Conservation (phyloP, 2,797 vertebrate species). For the Cygnus olor region DNA sequence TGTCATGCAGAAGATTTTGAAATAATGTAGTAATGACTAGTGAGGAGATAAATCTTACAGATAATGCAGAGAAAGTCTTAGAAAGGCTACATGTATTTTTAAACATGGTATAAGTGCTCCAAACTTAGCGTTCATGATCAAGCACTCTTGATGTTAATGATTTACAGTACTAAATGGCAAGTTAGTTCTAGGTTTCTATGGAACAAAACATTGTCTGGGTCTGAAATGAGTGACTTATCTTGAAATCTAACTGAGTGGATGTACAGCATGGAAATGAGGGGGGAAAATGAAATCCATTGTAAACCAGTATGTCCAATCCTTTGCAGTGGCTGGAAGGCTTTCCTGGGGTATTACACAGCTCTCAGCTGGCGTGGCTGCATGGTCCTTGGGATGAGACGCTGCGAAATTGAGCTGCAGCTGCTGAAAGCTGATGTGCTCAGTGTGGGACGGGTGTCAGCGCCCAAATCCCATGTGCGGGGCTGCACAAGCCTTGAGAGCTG, state of each 20-base stretch:
- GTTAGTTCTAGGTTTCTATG: neutral
- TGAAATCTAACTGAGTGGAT: neutral
- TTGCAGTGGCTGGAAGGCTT: neutral
- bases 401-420: rapidly evolving
- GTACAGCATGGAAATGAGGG: neutral
- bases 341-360: neutral
- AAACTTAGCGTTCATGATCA: neutral
- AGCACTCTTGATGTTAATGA: neutral
- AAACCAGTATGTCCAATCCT: neutral
- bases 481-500: rapidly evolving
- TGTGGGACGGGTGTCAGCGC: rapidly evolving
- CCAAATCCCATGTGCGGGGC: rapidly evolving
- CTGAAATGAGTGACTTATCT: neutral
- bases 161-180: neutral
- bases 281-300: neutral
- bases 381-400: neutral
- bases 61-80: neutral
- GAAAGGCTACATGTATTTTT: neutral
- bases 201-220: neutral
- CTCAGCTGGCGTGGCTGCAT: rapidly evolving
- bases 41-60: neutral
- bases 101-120: neutral
- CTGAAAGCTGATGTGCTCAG: rapidly evolving
- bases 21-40: neutral
- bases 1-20: neutral